Base-by-base conservation (phyloP, 37 sponge, comb jelly and placozoan genomes). In the Aplysina aerophoba region DNA sequence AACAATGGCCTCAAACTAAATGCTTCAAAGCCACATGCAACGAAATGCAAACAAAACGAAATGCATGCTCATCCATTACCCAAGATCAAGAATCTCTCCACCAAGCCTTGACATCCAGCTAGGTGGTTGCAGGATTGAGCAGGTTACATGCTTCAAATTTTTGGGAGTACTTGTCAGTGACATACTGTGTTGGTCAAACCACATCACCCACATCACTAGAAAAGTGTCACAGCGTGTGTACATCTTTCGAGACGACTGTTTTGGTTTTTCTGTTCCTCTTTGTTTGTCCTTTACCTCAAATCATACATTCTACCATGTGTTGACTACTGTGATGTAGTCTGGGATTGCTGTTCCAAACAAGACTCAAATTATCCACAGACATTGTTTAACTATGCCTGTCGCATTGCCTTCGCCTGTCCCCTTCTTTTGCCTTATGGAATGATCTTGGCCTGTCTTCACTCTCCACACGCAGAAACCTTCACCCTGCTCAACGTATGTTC, bases 291-390 rank as follows among this genome's bases (percentile, higher is more conserved):
- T 4, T 62, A 28, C 64, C 64, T 62, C 64, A 62, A 62, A 11
- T 62, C 12, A 62, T 62, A 14, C 64, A 62, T 13, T 62, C 64
- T 62, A 5, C 64, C 64, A 62, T 62, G 64, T 13, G 64, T 62
- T 62, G 64, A 62, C 64, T 62, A 62, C 64, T 62, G 64, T 11
- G 64, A 62, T 62, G 28, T 62, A 62, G 64, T 62, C 11, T 62
- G 64, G 64, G 64, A 11, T 11, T 13, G 12, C 64, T 62, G 64
- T 62, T 62, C 28, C 12, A 62, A 62, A 11, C 64, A 62, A 11
- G 64, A 62, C 64, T 62, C 12, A 11, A 62, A 62, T 62, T 11
- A 14, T 14, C 12, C 11, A 14, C 64, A 62, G 64, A 62, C 64
- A 62, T 14, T 62, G 28, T 62, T 62, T 62, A 62, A 62, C 64